These are phyloP conservation scores for Dexiosoma caninum DNA, from an alignment of 2,888 invertebrate species.

Conservation along the genomic window DNA sequence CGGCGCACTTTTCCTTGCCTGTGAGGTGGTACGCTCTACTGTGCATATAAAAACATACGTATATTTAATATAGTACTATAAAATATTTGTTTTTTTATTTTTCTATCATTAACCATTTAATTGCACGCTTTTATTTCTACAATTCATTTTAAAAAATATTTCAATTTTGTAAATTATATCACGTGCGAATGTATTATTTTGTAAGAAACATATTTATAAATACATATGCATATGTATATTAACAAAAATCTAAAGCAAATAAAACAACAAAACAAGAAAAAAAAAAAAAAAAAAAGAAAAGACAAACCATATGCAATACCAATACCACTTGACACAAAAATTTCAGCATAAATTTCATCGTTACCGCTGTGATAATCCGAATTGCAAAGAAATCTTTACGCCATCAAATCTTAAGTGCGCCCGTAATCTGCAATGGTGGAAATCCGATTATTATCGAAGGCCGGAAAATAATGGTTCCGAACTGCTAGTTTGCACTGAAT, in stretches of 20 bases:
- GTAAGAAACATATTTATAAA: not conserved
- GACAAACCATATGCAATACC: slow-evolving; percentile 56
- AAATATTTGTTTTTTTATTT: not conserved
- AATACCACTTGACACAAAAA: slow-evolving; percentile 62
- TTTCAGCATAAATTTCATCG: slow-evolving; percentile 70
- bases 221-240: not conserved
- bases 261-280: not conserved
- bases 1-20: not conserved
- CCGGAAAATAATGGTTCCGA: slow-evolving; percentile 67
- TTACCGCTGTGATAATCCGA: slow-evolving; percentile 71
- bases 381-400: slow-evolving; percentile 70
- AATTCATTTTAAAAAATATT: slow-evolving; percentile 15
- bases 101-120: not conserved
- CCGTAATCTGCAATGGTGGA: slow-evolving; percentile 69
- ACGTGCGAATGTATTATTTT: slow-evolving; percentile 22
- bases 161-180: slow-evolving; percentile 33
- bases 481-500: slow-evolving; percentile 66
- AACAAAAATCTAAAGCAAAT: not conserved
- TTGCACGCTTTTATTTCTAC: not conserved
- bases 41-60: too few relatives aligned
- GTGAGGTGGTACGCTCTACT: too few relatives aligned
- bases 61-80: too few relatives aligned
- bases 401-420: slow-evolving; percentile 67
- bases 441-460: slow-evolving; percentile 66
- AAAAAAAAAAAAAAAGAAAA: not conserved